A percentile compares a stretch with the other conserved stretches of the same genome.
Evolutionary conservation across 2,888 invertebrate species (phyloP).

Genomic region (Kuschelorhynchus macadamiae): DNA sequence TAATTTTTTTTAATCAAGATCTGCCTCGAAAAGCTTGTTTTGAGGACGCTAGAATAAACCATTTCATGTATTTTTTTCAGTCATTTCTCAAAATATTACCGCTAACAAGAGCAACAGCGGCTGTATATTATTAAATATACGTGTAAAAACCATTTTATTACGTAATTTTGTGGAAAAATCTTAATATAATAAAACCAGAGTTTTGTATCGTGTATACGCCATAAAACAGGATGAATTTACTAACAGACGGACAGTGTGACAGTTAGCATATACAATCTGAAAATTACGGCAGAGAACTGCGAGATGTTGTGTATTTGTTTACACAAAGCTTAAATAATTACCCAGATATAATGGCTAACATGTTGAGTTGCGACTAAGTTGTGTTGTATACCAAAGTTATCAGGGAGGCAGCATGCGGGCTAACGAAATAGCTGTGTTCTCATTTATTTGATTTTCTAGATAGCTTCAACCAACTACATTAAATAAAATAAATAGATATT

Average conservation of each 20-base stretch:
- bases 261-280: slow-evolving; percentile 39
- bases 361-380: slow-evolving; percentile 18
- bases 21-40: no score
- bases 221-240: slow-evolving; percentile 47
- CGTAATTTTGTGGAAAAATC: not conserved
- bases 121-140: no score
- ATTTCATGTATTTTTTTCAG: no score
- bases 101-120: no score
- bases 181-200: slow-evolving; percentile 24
- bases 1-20: no score
- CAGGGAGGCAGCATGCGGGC: not conserved
- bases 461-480: no score
- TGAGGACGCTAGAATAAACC: no score
- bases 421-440: slow-evolving; percentile 9
- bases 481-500: no score
- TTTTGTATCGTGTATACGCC: slow-evolving; percentile 29
- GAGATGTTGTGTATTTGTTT: slow-evolving; percentile 40
- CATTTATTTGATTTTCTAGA: no score
- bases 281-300: slow-evolving; percentile 35
- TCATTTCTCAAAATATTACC: no score
- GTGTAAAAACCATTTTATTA: slow-evolving; percentile 4
- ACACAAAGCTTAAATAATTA: slow-evolving; percentile 39
- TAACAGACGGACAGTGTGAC: slow-evolving; percentile 49
- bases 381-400: slow-evolving; percentile 15
- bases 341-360: slow-evolving; percentile 39